Evolutionary conservation across 1,140 invertebrate genomes (phyloP).

Genomic region (Hirudo medicinalis): DNA sequence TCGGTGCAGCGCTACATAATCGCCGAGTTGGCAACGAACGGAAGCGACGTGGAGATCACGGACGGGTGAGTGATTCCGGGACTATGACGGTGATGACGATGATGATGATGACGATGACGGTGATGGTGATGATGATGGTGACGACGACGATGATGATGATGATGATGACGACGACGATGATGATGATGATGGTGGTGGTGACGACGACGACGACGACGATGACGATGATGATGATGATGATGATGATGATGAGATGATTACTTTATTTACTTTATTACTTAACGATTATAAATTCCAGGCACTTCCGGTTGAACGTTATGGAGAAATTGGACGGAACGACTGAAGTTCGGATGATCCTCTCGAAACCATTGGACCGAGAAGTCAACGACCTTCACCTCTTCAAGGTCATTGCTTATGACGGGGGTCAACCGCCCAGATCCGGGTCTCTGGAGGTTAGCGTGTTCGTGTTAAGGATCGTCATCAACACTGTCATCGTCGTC

Average conservation of each 20-base stretch:
- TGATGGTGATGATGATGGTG: not conserved
- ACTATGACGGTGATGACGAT: no score
- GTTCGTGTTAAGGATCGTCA: not conserved
- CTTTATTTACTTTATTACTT: not conserved
- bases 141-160: no score
- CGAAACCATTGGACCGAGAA: slow-evolving; percentile 17
- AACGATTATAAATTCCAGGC: not conserved
- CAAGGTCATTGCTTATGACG: slow-evolving; percentile 15
- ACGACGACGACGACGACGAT: not conserved
- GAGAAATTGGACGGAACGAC: slow-evolving; percentile 20
- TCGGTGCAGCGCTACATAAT: slow-evolving; percentile 13
- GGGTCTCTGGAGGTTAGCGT: slow-evolving; percentile 4
- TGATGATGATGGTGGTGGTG: not conserved
- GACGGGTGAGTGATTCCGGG: not conserved
- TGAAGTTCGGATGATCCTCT: slow-evolving; percentile 19
- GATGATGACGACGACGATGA: not conserved
- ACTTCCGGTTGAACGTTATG: slow-evolving; percentile 17
- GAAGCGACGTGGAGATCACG: not conserved
- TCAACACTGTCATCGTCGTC: not conserved
- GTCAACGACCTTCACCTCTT: slow-evolving; percentile 1
- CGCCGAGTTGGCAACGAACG: not conserved
- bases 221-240: not conserved
- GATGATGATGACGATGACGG: not conserved
- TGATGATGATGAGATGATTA: not conserved
- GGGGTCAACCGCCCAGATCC: slow-evolving; percentile 5